Evolutionary conservation across 2,888 invertebrate genomes (phyloP), one percentile per base, ranked within the genome.

Genomic region (Nomada goodeniana): DNA sequence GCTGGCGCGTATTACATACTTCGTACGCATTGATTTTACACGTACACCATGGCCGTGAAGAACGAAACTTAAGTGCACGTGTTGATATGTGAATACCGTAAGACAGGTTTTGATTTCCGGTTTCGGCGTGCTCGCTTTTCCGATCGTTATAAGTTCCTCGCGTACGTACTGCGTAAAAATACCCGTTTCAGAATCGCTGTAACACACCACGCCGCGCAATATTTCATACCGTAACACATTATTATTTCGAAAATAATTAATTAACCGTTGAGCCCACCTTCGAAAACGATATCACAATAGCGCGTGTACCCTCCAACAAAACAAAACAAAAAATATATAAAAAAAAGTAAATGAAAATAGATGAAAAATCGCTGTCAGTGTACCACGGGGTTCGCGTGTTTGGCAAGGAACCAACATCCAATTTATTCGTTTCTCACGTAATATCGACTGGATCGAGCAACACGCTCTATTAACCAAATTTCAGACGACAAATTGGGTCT

Each of bases 401-500:
- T 65, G 73, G 59, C 65, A 57, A 23, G 23, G 59, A 42, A 42
- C 73, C 73, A 64, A 59, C 57, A 60, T 10, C 11, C 47, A 47
- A 53, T 53, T 47, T 18, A 15, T 63, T 13, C 15, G 42, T 29
- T 60, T 53, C 59, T 9, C 23, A 2, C 50, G 20, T 52, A 68
- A 59, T 4, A 52, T 26, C n/a, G 52, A 29, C 26, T 29, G 20
- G 36, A 72, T n/a, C 42, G n/a, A 53, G n/a, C 36, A 26, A n/a
- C 20, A 47, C 50, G 44, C 20, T 73, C 57, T 44, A 15, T 60
- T 68, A 59, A 61, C 18, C 26, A 77, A 78, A 80, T 86, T 85
- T 52, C 84, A 93, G 93, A 83, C 83, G 76, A 80, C 85, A 71
- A 88, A 85, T 78, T 90, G 90, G 91, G 76, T 91, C 50, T 89